These are phyloP conservation scores for Emmelina monodactyla DNA, from an alignment of 2,888 invertebrate genomes.

Conservation along the genomic window DNA sequence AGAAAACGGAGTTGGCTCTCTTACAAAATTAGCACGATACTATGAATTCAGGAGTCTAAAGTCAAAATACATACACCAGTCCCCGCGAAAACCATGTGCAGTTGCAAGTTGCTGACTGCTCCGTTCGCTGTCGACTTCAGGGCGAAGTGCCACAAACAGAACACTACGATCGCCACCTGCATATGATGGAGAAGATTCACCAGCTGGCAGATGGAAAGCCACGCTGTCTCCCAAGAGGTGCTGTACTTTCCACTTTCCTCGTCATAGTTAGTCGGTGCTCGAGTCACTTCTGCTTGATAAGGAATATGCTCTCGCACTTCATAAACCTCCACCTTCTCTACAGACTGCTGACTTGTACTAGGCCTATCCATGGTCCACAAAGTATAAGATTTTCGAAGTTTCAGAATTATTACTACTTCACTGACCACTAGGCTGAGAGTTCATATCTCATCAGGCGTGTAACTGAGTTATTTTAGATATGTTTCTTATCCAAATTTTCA, in stretches of 20 bases:
- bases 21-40: not conserved
- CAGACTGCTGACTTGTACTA: conserved; percentile 46
- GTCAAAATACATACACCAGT: conserved; percentile 62
- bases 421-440: too few relatives aligned
- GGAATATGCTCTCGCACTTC: conserved; percentile 57
- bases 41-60: too few relatives aligned
- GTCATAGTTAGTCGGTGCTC: conserved; percentile 45
- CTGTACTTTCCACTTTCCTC: conserved; percentile 44
- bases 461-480: too few relatives aligned
- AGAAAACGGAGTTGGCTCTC: too few relatives aligned
- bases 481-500: too few relatives aligned
- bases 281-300: conserved; percentile 49
- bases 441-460: too few relatives aligned
- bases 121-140: conserved; percentile 44
- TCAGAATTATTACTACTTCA: not conserved
- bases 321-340: conserved; percentile 49
- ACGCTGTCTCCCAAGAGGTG: conserved; percentile 43
- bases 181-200: conserved; percentile 54
- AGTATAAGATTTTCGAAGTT: conserved; percentile 25
- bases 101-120: conserved; percentile 44
- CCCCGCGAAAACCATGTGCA: conserved; percentile 56
- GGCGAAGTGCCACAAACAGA: conserved; percentile 51
- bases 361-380: conserved; percentile 46
- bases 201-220: conserved; percentile 48
- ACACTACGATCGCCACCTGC: conserved; percentile 53